Conservation (phyloP, 2,888 invertebrate genomes). For the Archips xylosteana region DNA sequence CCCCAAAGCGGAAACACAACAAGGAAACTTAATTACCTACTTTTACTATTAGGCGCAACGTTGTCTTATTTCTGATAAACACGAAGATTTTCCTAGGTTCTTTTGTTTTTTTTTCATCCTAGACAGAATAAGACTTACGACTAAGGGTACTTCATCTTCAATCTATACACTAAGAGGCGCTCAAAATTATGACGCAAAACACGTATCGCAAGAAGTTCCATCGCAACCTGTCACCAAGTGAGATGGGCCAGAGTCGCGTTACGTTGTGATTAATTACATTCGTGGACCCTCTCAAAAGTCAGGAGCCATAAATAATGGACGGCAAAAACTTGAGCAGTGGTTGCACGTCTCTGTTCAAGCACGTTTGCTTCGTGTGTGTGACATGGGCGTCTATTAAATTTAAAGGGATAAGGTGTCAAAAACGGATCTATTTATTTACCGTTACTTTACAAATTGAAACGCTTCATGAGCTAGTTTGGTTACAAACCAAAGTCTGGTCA, state of each 20-base stretch:
- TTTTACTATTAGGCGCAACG: slow-evolving; percentile 24
- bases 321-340: slow-evolving; percentile 32
- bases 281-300: slow-evolving; percentile 41
- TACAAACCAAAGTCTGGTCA: no score
- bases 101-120: neutral
- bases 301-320: slow-evolving; percentile 37
- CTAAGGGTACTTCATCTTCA: neutral
- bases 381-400: neutral
- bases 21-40: slow-evolving; percentile 22
- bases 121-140: neutral
- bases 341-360: slow-evolving; percentile 21
- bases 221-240: slow-evolving; percentile 34
- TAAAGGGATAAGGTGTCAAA: neutral
- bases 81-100: no score
- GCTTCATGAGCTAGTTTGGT: no score
- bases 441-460: no score
- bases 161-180: slow-evolving; percentile 10
- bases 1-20: slow-evolving; percentile 21
- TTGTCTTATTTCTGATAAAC: neutral
- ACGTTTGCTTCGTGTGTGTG: slow-evolving; percentile 7
- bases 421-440: neutral
- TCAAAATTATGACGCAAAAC: slow-evolving; percentile 37
- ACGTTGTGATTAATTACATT: slow-evolving; percentile 41
- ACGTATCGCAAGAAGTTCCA: slow-evolving; percentile 38
- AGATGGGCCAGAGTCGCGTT: slow-evolving; percentile 31